These are phyloP conservation scores for Microvelia longipes DNA, from an alignment of 1,140 invertebrate species.

Conservation along the genomic window DNA sequence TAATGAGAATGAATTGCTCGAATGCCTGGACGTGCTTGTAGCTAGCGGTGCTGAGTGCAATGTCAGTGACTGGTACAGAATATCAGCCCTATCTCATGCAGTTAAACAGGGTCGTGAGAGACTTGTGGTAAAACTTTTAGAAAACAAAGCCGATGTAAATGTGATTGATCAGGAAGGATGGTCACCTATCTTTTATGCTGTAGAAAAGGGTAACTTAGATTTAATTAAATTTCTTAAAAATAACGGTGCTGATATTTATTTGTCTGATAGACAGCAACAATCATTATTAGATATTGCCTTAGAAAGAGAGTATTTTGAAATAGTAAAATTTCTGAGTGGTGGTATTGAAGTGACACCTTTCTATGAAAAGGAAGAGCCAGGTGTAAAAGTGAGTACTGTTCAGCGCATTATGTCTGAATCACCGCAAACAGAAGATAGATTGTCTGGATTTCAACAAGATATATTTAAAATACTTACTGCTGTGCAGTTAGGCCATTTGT, in stretches of 20 bases:
- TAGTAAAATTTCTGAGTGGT: slow-evolving; percentile 30
- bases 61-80: slow-evolving; percentile 29
- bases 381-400: too few relatives aligned
- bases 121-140: slow-evolving; percentile 29
- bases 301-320: slow-evolving; percentile 28
- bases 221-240: slow-evolving; percentile 31
- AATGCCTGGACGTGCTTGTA: slow-evolving; percentile 13
- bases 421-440: slow-evolving; percentile 22
- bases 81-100: slow-evolving; percentile 34
- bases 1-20: slow-evolving; percentile 8
- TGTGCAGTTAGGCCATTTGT: slow-evolving; percentile 25
- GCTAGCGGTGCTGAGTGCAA: slow-evolving; percentile 19
- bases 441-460: slow-evolving; percentile 31
- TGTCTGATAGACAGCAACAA: slow-evolving; percentile 30
- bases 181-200: slow-evolving; percentile 35
- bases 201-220: slow-evolving; percentile 29
- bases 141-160: slow-evolving; percentile 26
- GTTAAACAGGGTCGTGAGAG: slow-evolving; percentile 29
- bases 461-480: slow-evolving; percentile 29
- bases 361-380: too few relatives aligned
- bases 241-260: slow-evolving; percentile 25
- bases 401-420: slow-evolving; percentile 28
- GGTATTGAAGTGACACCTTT: slow-evolving; percentile 18
- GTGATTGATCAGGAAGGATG: slow-evolving; percentile 33
- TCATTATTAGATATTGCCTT: slow-evolving; percentile 31